Base-by-base conservation (phyloP, 2,797 vertebrate species). In the Gallirallus australis region DNA sequence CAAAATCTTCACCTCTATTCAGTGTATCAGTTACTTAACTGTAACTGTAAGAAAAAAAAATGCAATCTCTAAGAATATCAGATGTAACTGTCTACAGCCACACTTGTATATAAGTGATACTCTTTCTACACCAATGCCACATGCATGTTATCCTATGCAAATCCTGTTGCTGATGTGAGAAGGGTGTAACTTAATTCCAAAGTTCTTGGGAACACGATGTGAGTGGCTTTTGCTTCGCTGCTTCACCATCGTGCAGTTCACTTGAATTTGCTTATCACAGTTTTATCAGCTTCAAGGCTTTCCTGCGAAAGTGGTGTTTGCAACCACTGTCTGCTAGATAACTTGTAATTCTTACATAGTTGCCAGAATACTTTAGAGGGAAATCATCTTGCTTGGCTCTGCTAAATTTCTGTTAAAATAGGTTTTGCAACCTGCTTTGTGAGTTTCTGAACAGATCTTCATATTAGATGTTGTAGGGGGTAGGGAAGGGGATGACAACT, bases 211-310 rank as follows among this genome's bases (percentile, higher is more conserved):
- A 98, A 96, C 64, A 64, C 79, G 33, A 59, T 64, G 27, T 71
- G 33, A 93, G 45, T 6, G 3, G 28, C 70, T 92, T 92, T 91
- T 50, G 65, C 75, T 54, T 61, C 77, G 69, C 77, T 57, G 60
- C 33, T n/a, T 52, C 57, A 82, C 54, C n/a, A 31, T 70, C 0
- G 0, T 86, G 31, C 52, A 45, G 76, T 97, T 97, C 96, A 68
- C 94, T 77, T 53, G 92, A 97, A 97, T 93, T 86, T 37, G 45
- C 82, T 97, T 97, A 96, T 97, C 96, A 77, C 9, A 40, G 40
- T 39, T 94, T 94, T 86, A 93, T 89, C 91, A 30, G 35, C 72
- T 84, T 90, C 65, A 50, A n/a, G 37, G 90, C 89, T 95, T 96
- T 95, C 94, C 96, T 96, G 82, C 0, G 83, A 96, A 90, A 59